phyloP scores from a whole-genome alignment of 92 coral and sea anemone genomes.

The Zoanthus gigantus region DNA sequence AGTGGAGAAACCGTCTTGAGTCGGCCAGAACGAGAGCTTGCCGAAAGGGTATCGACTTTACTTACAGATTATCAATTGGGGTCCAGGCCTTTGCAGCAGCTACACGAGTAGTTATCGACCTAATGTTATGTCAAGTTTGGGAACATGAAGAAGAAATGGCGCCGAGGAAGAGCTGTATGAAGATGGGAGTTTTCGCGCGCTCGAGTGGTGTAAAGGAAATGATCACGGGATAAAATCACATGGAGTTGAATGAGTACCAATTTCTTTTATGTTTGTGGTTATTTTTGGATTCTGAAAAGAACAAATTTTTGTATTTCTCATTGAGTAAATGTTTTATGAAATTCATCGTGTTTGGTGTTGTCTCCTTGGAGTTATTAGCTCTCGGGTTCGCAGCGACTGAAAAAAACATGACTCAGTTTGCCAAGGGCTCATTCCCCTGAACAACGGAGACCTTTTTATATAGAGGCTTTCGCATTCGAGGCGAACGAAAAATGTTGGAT shows the following conservation, averaged over 20 bases:
- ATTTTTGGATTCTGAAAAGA: slow-evolving; percentile 6
- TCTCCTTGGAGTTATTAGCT: slow-evolving; percentile 4
- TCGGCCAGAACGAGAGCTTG: slow-evolving; percentile 5
- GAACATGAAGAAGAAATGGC: background rate
- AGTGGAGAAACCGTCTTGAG: background rate
- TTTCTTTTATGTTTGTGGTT: slow-evolving; percentile 2
- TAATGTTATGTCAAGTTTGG: slow-evolving; percentile 6
- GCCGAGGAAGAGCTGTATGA: background rate
- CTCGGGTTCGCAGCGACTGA: slow-evolving; percentile 1
- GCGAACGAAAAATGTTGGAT: slow-evolving; percentile 8
- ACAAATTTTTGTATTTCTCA: slow-evolving; percentile 5
- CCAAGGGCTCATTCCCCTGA: slow-evolving; percentile 1
- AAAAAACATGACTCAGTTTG: background rate
- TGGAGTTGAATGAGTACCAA: slow-evolving; percentile 9
- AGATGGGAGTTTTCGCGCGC: slow-evolving; percentile 4
- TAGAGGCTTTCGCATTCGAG: background rate
- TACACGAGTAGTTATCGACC: background rate
- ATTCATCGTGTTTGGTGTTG: slow-evolving; percentile 12
- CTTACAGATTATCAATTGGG: background rate
- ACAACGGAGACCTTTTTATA: background rate
- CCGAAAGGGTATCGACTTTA: slow-evolving; percentile 16
- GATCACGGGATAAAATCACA: slow-evolving; percentile 11
- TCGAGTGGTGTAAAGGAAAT: background rate
- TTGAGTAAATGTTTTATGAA: slow-evolving; percentile 5
- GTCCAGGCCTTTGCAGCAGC: slow-evolving; percentile 2